Evolutionary conservation across 2,888 invertebrate genomes (phyloP).

Genomic region (Tenthredo scrophulariae): DNA sequence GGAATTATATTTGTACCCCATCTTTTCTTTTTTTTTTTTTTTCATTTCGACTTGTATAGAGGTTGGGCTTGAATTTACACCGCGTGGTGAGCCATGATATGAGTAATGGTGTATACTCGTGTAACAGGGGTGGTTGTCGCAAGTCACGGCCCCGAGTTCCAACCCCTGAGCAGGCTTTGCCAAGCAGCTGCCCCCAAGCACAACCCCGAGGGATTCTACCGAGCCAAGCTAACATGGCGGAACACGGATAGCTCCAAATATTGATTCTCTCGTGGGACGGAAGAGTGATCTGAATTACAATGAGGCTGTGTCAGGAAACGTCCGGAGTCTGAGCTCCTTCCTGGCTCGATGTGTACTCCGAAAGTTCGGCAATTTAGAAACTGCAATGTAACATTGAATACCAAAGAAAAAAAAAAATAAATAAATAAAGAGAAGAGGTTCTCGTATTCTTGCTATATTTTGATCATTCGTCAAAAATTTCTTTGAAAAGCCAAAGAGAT

Average conservation of each 20-base stretch:
- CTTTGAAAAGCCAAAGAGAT: neutral
- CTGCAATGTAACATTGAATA: conserved; percentile 1
- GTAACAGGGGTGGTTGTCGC: conserved; percentile 73
- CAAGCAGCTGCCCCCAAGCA: conserved; percentile 63
- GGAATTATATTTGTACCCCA: conserved; percentile 5
- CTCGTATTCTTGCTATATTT: neutral
- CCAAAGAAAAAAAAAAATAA: neutral
- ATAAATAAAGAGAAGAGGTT: neutral
- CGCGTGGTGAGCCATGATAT: conserved; percentile 76
- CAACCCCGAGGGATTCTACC: conserved; percentile 66
- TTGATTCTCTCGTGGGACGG: conserved; percentile 73
- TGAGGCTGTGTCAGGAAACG: conserved; percentile 47
- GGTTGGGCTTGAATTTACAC: conserved; percentile 47
- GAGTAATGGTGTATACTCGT: conserved; percentile 78
- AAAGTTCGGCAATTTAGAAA: neutral
- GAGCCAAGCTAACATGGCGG: conserved; percentile 72
- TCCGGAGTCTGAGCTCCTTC: conserved; percentile 45
- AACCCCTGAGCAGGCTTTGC: conserved; percentile 59
- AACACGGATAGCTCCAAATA: conserved; percentile 75
- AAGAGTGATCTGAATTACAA: conserved; percentile 55
- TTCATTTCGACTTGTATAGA: conserved; percentile 16
- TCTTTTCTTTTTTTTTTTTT: neutral
- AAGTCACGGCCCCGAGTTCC: conserved; percentile 74
- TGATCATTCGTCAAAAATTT: neutral
- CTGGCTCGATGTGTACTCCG: conserved; percentile 5